Percentiles rank a stretch among this genome's conserved stretches.
Conservation (phyloP, 2,113 vertebrate genomes). For the Thymallus thymallus region DNA sequence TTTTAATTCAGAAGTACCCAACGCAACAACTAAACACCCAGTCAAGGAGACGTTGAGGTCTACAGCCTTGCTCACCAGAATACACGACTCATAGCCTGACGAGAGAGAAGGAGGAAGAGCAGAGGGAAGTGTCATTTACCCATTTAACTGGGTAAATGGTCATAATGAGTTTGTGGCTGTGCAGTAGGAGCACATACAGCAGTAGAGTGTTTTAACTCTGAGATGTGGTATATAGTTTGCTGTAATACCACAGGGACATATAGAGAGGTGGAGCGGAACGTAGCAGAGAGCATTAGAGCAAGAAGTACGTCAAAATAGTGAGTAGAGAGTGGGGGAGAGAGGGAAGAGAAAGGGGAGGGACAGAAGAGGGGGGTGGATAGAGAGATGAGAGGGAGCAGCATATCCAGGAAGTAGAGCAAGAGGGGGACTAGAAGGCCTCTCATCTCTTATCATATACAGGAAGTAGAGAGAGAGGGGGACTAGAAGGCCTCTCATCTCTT, state of each 20-base stretch:
- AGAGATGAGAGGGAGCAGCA: background rate
- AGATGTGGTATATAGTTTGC: slow-evolving; percentile 65
- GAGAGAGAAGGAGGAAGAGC: slow-evolving; percentile 37
- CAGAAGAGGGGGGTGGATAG: slow-evolving; percentile 24
- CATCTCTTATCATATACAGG: no score
- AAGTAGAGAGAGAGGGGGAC: no score
- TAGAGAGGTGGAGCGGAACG: background rate
- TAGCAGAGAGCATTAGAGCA: background rate
- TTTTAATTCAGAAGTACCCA: no score
- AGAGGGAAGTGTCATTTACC: background rate
- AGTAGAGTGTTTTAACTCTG: slow-evolving; percentile 11
- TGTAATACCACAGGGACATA: slow-evolving; percentile 34
- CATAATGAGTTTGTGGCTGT: no score
- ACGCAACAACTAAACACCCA: no score
- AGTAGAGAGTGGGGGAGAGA: slow-evolving; percentile 54
- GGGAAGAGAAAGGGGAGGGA: slow-evolving; percentile 20
- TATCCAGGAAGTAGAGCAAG: no score
- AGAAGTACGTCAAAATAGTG: background rate
- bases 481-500: no score
- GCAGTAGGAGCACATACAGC: no score
- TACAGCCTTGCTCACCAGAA: slow-evolving; percentile 95
- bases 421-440: no score
- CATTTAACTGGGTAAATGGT: no score
- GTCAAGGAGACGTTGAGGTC: slow-evolving; percentile 68
- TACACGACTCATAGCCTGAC: slow-evolving; percentile 83